Percentiles rank a stretch among this genome's conserved stretches.
Evolutionary conservation across 2,113 vertebrate genomes (phyloP).

Genomic region (Myrmophylax atrothorax): DNA sequence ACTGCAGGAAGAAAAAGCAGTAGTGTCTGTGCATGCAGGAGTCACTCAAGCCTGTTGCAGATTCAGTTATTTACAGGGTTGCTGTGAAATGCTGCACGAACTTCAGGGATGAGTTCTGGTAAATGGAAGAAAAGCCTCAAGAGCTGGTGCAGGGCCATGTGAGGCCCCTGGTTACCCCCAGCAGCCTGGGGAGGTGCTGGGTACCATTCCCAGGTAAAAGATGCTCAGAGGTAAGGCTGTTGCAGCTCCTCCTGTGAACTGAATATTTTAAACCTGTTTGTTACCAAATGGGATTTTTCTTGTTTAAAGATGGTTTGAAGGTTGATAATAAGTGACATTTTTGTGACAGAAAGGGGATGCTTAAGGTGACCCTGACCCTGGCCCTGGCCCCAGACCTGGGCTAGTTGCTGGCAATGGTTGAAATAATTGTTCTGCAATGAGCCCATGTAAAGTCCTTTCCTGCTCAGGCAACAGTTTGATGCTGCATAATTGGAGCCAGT

Average conservation of each 20-base stretch:
- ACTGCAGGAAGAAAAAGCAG: not conserved
- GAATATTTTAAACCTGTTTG: not conserved
- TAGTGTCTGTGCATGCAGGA: not conserved
- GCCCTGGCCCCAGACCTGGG: not conserved
- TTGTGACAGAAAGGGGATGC: not conserved
- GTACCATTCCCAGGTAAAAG: not conserved
- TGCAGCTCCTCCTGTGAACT: rapidly evolving
- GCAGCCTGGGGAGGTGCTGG: not conserved
- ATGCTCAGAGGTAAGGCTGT: not conserved
- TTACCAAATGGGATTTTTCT: not conserved
- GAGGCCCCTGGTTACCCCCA: not conserved
- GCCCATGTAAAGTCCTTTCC: rapidly evolving
- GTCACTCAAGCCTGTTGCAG: not conserved
- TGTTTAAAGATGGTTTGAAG: not conserved
- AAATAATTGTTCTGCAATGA: not conserved
- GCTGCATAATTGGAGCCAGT: rapidly evolving
- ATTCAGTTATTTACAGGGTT: not conserved
- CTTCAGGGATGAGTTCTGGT: not conserved
- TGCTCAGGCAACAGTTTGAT: rapidly evolving
- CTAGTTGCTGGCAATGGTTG: not conserved
- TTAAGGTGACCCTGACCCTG: not conserved
- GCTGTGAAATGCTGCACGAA: not conserved
- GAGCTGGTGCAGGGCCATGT: not conserved
- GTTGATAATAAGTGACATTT: not conserved
- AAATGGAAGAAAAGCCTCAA: not conserved